Conservation (phyloP, 1,140 invertebrate genomes). For the Copidosoma floridanum region DNA sequence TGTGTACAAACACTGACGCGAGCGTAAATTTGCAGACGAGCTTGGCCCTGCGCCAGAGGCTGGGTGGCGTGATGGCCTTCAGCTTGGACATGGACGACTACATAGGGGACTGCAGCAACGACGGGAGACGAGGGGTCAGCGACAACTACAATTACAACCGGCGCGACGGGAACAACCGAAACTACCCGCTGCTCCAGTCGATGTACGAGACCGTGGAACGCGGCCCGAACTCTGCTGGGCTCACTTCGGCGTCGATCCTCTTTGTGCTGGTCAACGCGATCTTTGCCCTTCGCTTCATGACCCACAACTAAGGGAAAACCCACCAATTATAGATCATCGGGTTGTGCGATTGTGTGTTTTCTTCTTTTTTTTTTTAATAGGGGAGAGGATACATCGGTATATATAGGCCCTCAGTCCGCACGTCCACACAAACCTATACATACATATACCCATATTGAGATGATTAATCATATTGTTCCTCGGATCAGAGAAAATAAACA, state of each 20-base stretch:
- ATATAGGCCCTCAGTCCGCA: too few species aligned
- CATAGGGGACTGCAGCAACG: not conserved
- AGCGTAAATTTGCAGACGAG: not conserved
- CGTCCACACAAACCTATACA: too few species aligned
- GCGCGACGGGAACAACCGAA: not conserved
- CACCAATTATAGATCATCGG: too few species aligned
- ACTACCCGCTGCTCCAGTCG: constrained; percentile 4
- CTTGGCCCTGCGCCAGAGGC: not conserved
- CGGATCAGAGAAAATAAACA: too few species aligned
- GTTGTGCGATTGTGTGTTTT: too few species aligned
- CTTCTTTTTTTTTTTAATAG: too few species aligned
- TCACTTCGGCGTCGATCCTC: not conserved
- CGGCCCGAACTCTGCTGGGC: not conserved
- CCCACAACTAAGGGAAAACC: not conserved
- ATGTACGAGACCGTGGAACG: constrained; percentile 17
- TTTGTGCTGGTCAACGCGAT: not conserved
- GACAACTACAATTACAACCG: not conserved
- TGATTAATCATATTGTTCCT: too few species aligned
- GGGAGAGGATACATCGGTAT: too few species aligned
- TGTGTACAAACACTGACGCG: too few species aligned
- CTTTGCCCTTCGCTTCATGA: not conserved
- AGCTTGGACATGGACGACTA: constrained; percentile 24
- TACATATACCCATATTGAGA: too few species aligned
- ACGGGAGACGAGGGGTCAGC: not conserved
- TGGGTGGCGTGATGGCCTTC: constrained; percentile 23